Evolutionary conservation across 2,797 vertebrate species (phyloP).

Genomic region (Siniperca scherzeri): DNA sequence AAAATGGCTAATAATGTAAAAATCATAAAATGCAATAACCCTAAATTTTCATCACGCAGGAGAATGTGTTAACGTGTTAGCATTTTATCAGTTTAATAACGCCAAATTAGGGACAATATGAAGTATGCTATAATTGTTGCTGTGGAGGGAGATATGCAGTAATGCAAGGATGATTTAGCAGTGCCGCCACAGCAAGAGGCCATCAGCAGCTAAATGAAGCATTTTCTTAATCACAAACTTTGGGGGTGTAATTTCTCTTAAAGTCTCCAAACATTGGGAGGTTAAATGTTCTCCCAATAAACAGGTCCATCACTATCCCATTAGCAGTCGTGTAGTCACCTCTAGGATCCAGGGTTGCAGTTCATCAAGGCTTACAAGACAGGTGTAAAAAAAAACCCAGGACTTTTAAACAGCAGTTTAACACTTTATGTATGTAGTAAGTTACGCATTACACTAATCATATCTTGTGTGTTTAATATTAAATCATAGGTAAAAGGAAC

Average conservation of each 20-base stretch:
- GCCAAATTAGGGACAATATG: slow-evolving; percentile 93
- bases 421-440: background rate
- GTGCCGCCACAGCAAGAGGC: slow-evolving; percentile 71
- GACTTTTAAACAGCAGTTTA: background rate
- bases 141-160: slow-evolving; percentile 81
- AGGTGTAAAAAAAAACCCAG: background rate
- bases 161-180: slow-evolving; percentile 82
- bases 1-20: slow-evolving; percentile 92
- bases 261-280: slow-evolving; percentile 68
- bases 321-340: slow-evolving; percentile 60
- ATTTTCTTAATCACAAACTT: slow-evolving; percentile 81
- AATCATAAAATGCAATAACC: slow-evolving; percentile 94
- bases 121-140: slow-evolving; percentile 89
- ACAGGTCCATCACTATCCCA: slow-evolving; percentile 66
- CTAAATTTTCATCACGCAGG: slow-evolving; percentile 91
- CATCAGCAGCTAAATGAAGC: slow-evolving; percentile 76
- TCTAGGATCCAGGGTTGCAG: slow-evolving; percentile 36
- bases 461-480: background rate
- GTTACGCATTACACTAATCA: background rate
- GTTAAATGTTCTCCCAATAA: slow-evolving; percentile 72
- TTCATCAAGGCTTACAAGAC: slow-evolving; percentile 47
- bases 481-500: background rate
- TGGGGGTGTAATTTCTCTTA: slow-evolving; percentile 69
- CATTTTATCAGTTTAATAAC: slow-evolving; percentile 96
- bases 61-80: slow-evolving; percentile 89